phyloP scores from a whole-genome alignment of 2,888 invertebrate genomes.

The Ophion slaviceki region DNA sequence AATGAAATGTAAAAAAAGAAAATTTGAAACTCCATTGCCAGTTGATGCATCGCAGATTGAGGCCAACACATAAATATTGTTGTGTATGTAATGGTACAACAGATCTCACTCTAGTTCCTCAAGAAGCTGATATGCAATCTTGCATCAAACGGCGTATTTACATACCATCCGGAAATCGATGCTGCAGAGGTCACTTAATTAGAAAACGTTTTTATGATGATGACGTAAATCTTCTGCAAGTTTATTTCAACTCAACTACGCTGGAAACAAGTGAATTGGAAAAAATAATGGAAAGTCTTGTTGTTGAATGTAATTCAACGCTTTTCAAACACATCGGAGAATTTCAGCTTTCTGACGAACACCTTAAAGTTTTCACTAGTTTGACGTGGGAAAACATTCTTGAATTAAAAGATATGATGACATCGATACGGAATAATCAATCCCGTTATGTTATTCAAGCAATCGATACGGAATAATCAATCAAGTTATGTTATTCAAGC shows the following conservation, averaged over 20 bases:
- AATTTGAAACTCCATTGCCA: slow-evolving; percentile 25
- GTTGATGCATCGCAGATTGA: background rate
- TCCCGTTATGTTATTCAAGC: slow-evolving; percentile 34
- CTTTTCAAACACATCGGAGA: slow-evolving; percentile 22
- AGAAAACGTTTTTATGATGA: slow-evolving; percentile 66
- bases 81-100: slow-evolving; percentile 11
- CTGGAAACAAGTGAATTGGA: slow-evolving; percentile 17
- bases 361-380: slow-evolving; percentile 23
- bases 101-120: slow-evolving; percentile 54
- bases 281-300: slow-evolving; percentile 34
- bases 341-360: slow-evolving; percentile 18
- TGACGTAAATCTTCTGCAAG: slow-evolving; percentile 43
- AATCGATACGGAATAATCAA: slow-evolving; percentile 31
- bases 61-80: slow-evolving; percentile 62
- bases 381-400: slow-evolving; percentile 16
- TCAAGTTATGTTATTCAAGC: slow-evolving; percentile 32
- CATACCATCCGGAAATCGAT: slow-evolving; percentile 69
- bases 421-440: slow-evolving; percentile 28
- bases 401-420: slow-evolving; percentile 8
- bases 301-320: slow-evolving; percentile 42
- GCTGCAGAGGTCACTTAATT: slow-evolving; percentile 67
- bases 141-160: slow-evolving; percentile 62
- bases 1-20: slow-evolving; percentile 46
- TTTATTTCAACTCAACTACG: slow-evolving; percentile 38
- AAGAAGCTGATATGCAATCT: slow-evolving; percentile 64